phyloP scores from a whole-genome alignment of 2,888 invertebrate species.

The Dynastes maya region DNA sequence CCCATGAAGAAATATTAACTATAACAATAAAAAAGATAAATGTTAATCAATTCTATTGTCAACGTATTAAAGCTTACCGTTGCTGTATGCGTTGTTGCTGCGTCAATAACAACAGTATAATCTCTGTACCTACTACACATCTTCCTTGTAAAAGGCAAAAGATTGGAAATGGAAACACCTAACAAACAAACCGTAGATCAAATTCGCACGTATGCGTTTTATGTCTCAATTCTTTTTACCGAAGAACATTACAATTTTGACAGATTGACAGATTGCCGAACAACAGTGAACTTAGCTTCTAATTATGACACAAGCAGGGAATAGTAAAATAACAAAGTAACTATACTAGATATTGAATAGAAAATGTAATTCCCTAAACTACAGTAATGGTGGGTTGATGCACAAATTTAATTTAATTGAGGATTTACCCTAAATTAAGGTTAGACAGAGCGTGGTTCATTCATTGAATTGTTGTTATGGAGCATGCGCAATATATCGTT shows the following conservation, averaged over 20 bases:
- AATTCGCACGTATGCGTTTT: neutral
- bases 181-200: neutral
- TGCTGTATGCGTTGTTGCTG: slow-evolving; percentile 88
- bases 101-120: slow-evolving; percentile 82
- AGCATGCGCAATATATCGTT: too few relatives aligned
- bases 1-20: slow-evolving; percentile 97
- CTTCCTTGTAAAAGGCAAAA: neutral
- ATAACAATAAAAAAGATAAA: slow-evolving; percentile 68
- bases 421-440: too few relatives aligned
- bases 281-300: neutral
- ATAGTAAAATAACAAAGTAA: too few relatives aligned
- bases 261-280: neutral
- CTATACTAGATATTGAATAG: too few relatives aligned
- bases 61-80: slow-evolving; percentile 74
- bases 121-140: neutral
- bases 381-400: too few relatives aligned
- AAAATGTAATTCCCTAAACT: too few relatives aligned
- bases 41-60: neutral
- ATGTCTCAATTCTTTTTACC: neutral
- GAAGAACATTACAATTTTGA: slow-evolving; percentile 8
- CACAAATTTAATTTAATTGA: too few relatives aligned
- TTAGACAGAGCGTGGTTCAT: too few relatives aligned
- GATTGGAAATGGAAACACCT: slow-evolving; percentile 4
- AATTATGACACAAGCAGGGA: too few relatives aligned
- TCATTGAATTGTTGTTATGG: too few relatives aligned